Base-by-base conservation (phyloP, 2,888 invertebrate genomes). In the Phyllotreta striolata region DNA sequence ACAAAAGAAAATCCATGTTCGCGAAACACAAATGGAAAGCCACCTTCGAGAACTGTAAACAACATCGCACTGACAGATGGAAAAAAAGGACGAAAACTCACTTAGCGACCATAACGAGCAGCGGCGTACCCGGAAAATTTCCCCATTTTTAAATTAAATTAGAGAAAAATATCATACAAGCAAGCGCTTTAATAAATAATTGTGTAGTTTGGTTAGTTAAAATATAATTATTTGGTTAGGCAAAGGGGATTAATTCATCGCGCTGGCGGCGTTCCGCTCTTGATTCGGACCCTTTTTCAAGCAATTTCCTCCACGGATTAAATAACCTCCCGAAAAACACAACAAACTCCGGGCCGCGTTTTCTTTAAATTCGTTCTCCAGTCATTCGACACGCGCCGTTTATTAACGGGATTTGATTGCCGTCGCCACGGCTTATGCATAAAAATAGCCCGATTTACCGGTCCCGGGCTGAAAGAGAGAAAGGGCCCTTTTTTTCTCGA, bases 321-420 rank as follows among this genome's bases (percentile, higher is more conserved):
- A 65, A 65, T 65, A 62, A 62, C 58, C 59, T 61, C 24, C 24
- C 47, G 34, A 62, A 60, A 55, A 59, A 51, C 39, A 55, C 46
- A 55, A 47, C 47, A 24, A 24, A 59, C 59, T 40, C 14, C 46
- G 41, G 47, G 41, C 58, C 59, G 24, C 63, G 55, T 63, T 24
- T 63, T 58, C 58, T 63, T 55, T 54, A 47, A 62, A 62, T 58
- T 66, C 44, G 40, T 34, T 38, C 14, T 14, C 54, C 39, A 24
- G 58, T 55, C 61, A 58, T 69, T 67, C 67, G 66, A 59, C 67
- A 63, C 69, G 63, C 66, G 54, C 59, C 70, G 64, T 70, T 70
- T 68, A 68, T 70, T 68, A 70, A 67, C 62, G 55, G 64, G 62
- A 55, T 68, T 65, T 66, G 66, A 70, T 70, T 70, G 66, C 60